phyloP scores from a whole-genome alignment of 2,888 invertebrate genomes.

The Pterostichus madidus region DNA sequence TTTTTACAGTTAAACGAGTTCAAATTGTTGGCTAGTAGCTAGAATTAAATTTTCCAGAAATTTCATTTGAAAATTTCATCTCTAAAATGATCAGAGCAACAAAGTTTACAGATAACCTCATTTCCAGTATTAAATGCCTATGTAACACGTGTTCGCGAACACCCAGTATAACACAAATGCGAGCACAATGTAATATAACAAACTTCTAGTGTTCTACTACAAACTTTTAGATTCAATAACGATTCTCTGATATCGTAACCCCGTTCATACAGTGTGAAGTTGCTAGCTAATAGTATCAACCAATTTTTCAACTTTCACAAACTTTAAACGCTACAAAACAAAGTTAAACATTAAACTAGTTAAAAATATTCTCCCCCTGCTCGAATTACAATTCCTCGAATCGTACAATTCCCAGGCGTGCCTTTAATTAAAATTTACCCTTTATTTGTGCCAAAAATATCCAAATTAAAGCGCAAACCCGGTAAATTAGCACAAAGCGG shows the following conservation, averaged over 20 bases:
- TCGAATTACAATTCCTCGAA: slow-evolving; percentile 21
- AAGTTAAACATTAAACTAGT: slow-evolving; percentile 37
- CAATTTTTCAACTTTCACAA: slow-evolving; percentile 20
- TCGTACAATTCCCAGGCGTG: background rate
- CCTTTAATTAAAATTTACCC: slow-evolving; percentile 41
- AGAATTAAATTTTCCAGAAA: too few relatives aligned
- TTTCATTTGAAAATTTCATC: too few relatives aligned
- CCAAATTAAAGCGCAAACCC: slow-evolving; percentile 54
- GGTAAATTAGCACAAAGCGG: slow-evolving; percentile 39
- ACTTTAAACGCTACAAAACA: slow-evolving; percentile 29
- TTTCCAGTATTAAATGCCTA: too few relatives aligned
- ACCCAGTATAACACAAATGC: too few relatives aligned
- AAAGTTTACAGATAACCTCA: too few relatives aligned
- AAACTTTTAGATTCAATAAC: slow-evolving; percentile 32
- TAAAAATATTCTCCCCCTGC: slow-evolving; percentile 16
- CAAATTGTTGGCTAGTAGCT: too few relatives aligned
- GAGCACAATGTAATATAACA: too few relatives aligned
- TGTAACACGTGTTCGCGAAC: too few relatives aligned
- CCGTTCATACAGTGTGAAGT: slow-evolving; percentile 19
- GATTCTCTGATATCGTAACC: slow-evolving; percentile 7
- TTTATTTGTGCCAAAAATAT: slow-evolving; percentile 38
- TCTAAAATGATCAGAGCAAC: too few relatives aligned
- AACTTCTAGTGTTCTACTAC: background rate
- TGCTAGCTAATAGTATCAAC: slow-evolving; percentile 23
- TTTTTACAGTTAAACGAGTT: too few relatives aligned